A percentile compares a stretch with the other conserved stretches of the same genome.
phyloP scores from a whole-genome alignment of 2,888 invertebrate genomes.

The Morpho helenor region DNA sequence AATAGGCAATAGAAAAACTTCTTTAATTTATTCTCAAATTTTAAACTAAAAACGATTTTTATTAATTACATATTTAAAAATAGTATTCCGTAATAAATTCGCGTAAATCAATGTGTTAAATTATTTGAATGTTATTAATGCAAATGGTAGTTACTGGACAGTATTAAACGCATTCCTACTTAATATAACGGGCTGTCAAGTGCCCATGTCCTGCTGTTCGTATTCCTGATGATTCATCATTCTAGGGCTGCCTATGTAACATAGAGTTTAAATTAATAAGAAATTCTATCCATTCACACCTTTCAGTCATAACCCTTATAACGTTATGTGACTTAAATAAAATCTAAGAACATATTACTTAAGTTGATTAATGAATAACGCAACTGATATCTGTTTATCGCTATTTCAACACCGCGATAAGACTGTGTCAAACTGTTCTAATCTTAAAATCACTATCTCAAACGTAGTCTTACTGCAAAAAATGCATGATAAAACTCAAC shows the following conservation, averaged over 20 bases:
- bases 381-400: conserved; percentile 2
- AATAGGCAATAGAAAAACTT: no score
- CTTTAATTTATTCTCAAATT: no score
- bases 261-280: conserved; percentile 13
- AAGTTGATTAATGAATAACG: not conserved
- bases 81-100: no score
- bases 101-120: no score
- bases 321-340: conserved; percentile 2
- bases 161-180: not conserved
- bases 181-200: conserved; percentile 1
- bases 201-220: conserved; percentile 15
- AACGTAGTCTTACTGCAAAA: conserved; percentile 11
- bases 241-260: conserved; percentile 20
- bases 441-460: conserved; percentile 21
- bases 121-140: no score
- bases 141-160: not conserved
- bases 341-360: not conserved
- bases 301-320: not conserved
- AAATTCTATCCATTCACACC: conserved; percentile 4
- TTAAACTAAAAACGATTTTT: no score
- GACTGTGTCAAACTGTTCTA: conserved; percentile 12
- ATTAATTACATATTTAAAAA: no score
- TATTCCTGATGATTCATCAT: conserved; percentile 20
- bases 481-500: conserved; percentile 9
- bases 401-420: conserved; percentile 15